phyloP scores from a whole-genome alignment of 2,888 invertebrate species.

The Ophonus ardosiacus region DNA sequence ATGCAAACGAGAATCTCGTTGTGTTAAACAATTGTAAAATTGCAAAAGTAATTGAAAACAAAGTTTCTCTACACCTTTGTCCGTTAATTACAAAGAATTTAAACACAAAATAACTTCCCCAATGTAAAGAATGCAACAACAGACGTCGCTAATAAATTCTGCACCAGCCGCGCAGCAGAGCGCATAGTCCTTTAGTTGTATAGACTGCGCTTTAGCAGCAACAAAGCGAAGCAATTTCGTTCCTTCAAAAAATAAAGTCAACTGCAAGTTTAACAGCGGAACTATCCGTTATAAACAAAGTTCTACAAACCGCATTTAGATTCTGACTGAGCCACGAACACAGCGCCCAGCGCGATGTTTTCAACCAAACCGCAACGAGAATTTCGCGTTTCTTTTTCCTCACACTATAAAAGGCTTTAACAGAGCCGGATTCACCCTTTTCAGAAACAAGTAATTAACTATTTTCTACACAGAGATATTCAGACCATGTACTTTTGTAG shows the following conservation, averaged over 20 bases:
- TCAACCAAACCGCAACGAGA: slow-evolving; percentile 37
- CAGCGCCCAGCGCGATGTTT: slow-evolving; percentile 32
- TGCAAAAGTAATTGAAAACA: neutral
- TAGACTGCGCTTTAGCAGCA: slow-evolving; percentile 17
- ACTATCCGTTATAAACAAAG: slow-evolving; percentile 46
- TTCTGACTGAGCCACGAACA: slow-evolving; percentile 19
- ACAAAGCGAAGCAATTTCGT: slow-evolving; percentile 38
- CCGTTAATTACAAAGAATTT: slow-evolving; percentile 32
- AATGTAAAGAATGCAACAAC: slow-evolving; percentile 36
- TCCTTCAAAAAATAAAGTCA: slow-evolving; percentile 42
- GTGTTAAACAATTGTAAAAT: neutral
- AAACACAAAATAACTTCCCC: slow-evolving; percentile 4
- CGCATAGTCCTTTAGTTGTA: slow-evolving; percentile 12
- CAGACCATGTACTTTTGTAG: no score
- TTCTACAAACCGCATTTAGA: slow-evolving; percentile 46
- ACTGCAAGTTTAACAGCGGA: slow-evolving; percentile 38
- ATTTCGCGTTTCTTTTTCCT: slow-evolving; percentile 40
- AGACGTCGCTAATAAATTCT: slow-evolving; percentile 28
- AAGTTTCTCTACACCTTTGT: slow-evolving; percentile 13
- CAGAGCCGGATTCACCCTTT: no score
- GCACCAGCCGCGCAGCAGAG: neutral
- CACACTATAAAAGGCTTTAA: slow-evolving; percentile 21
- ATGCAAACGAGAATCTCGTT: no score
- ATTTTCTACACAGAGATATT: no score
- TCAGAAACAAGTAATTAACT: no score